Base-by-base conservation (phyloP, 1,140 invertebrate genomes). In the Panagrolaimus sp. region DNA sequence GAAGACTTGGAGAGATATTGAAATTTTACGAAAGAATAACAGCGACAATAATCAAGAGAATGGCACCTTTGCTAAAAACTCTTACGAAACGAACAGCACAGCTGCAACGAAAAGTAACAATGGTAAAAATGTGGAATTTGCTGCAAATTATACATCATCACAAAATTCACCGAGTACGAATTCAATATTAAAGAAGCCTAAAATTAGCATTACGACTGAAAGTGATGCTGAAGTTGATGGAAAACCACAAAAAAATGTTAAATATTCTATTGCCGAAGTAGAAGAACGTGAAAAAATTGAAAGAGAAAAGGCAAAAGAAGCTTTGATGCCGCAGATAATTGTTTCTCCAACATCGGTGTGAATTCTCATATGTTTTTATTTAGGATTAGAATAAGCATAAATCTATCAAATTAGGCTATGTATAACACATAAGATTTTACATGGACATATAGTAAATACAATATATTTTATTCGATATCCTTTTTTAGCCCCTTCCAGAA, bases 401-500 rank as follows among this genome's bases (percentile, higher is more conserved):
- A n/a, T n/a, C n/a, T n/a, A n/a, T n/a, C n/a, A n/a, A n/a, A n/a
- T n/a, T n/a, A n/a, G n/a, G n/a, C n/a, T n/a, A n/a, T n/a, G n/a
- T n/a, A n/a, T n/a, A n/a, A n/a, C n/a, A n/a, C n/a, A n/a, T n/a
- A n/a, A n/a, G n/a, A n/a, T n/a, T n/a, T n/a, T n/a, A n/a, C n/a
- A 38, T 38, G 2, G 7, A 38, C 2, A 38, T 38, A 2, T 38
- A 38, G 7, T 7, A 4, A 38, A 38, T 4, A 38, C 32, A 38
- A 38, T 38, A 38, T 38, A n/a, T 38, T 38, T 38, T 4, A 38
- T 7, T 38, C 7, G 32, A 38, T 38, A 4, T 38, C 2, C 2
- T 7, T 38, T 67, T 80, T 73, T 67, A 80, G 81, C 79, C 76
- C 6, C 66, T 82, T n/a, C 78, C 80, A 66, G 80, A 82, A 69